These are phyloP conservation scores for Pegoplata infirma DNA, from an alignment of 2,888 invertebrate species.

Conservation along the genomic window DNA sequence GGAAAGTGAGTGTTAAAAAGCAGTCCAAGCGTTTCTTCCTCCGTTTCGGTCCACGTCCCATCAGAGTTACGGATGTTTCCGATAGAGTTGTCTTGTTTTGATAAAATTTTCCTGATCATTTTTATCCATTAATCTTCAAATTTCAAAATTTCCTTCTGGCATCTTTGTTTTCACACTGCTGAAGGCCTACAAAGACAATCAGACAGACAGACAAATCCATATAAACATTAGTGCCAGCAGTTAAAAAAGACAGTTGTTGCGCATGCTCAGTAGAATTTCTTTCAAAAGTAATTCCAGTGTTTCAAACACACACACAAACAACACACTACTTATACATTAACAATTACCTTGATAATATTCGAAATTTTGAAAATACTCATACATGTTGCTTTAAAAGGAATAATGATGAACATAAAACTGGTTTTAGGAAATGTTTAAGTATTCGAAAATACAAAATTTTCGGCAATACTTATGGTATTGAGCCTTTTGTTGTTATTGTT, in stretches of 20 bases:
- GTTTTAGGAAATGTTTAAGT: background rate
- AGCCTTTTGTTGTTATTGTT: slow-evolving; percentile 33
- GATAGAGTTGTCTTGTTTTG: too few relatives aligned
- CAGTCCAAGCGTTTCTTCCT: too few relatives aligned
- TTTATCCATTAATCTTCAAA: too few relatives aligned
- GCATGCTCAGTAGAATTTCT: slow-evolving; percentile 49
- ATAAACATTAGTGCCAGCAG: slow-evolving; percentile 13
- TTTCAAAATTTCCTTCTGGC: slow-evolving; percentile 11
- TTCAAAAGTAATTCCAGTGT: background rate
- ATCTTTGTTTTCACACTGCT: background rate
- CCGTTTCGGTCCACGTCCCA: too few relatives aligned
- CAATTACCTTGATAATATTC: background rate
- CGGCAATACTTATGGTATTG: slow-evolving; percentile 57
- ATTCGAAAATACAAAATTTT: slow-evolving; percentile 41
- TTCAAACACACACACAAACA: background rate
- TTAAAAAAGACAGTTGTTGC: slow-evolving; percentile 47
- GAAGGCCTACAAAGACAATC: slow-evolving; percentile 4
- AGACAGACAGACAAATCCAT: slow-evolving; percentile 20
- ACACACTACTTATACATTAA: background rate
- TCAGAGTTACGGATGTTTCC: too few relatives aligned
- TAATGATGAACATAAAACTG: background rate
- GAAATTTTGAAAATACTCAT: background rate
- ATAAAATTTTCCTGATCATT: too few relatives aligned
- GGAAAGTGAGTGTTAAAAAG: too few relatives aligned
- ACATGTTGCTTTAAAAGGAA: background rate